Evolutionary conservation across 2,113 vertebrate genomes (phyloP).

Genomic region (Neogale vison): DNA sequence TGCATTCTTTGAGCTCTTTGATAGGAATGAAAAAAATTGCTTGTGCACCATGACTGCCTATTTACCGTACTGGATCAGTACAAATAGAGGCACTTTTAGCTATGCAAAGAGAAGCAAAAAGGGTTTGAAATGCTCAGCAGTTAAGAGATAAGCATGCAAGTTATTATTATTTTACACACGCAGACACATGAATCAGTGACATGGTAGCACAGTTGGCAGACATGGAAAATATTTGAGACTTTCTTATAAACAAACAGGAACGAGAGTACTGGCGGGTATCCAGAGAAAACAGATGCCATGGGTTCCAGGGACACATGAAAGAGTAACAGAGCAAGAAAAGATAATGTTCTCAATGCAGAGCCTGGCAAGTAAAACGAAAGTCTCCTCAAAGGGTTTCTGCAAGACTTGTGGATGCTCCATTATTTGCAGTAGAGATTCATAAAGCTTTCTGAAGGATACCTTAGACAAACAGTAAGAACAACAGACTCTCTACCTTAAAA

Average conservation of each 20-base stretch:
- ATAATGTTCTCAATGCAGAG: neutral
- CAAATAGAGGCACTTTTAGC: neutral
- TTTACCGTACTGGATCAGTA: neutral
- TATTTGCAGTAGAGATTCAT: neutral
- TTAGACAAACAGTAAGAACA: neutral
- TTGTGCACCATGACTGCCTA: neutral
- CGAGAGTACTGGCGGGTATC: neutral
- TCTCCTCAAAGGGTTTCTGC: neutral
- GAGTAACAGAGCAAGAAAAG: neutral
- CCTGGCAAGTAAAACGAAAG: neutral
- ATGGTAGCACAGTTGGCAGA: neutral
- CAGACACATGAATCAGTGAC: neutral
- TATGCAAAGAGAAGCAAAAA: neutral
- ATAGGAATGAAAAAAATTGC: neutral
- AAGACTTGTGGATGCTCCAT: neutral
- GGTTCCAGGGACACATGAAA: neutral
- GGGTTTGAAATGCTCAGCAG: neutral
- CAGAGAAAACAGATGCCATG: neutral
- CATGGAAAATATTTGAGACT: neutral
- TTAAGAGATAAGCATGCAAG: neutral
- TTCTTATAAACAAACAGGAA: neutral
- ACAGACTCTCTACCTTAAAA: neutral
- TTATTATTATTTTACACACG: neutral
- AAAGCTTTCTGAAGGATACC: neutral
- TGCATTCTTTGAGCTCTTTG: neutral